A percentile compares a stretch with the other conserved stretches of the same genome.
phyloP scores from a whole-genome alignment of 2,113 vertebrate genomes.

The Psophia crepitans region DNA sequence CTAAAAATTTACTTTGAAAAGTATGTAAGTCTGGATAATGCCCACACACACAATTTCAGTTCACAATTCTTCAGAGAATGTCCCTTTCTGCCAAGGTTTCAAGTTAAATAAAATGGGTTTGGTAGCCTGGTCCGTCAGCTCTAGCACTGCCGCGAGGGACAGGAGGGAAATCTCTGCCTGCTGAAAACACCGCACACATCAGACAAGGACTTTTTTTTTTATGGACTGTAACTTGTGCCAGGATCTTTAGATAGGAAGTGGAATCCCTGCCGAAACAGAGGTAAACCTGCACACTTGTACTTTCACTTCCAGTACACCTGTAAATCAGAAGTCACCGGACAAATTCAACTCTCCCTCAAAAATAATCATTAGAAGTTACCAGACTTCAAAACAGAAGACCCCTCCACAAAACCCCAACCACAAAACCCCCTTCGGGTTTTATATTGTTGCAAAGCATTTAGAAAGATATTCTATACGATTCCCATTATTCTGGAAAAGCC shows the following conservation, averaged over 20 bases:
- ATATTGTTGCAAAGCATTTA: neutral
- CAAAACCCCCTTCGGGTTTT: neutral
- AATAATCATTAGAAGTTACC: too few species aligned
- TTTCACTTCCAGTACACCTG: too few species aligned
- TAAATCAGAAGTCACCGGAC: neutral
- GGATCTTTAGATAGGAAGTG: too few species aligned
- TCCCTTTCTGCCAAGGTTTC: neutral
- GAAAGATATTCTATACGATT: neutral
- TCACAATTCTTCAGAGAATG: too few species aligned
- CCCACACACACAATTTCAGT: too few species aligned
- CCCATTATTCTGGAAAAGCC: neutral
- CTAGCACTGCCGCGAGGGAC: neutral
- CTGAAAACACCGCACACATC: rapidly evolving
- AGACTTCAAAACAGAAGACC: neutral
- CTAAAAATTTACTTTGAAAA: neutral
- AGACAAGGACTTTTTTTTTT: too few species aligned
- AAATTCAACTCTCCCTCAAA: too few species aligned
- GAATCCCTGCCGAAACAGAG: too few species aligned
- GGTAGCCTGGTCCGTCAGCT: too few species aligned
- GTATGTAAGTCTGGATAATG: neutral
- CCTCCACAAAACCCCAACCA: neutral
- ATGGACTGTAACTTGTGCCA: too few species aligned
- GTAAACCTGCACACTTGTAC: too few species aligned
- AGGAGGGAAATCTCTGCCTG: neutral
- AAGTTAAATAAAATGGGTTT: neutral